Conservation (phyloP, 2,797 vertebrate genomes). For the Micromesistius poutassou region DNA sequence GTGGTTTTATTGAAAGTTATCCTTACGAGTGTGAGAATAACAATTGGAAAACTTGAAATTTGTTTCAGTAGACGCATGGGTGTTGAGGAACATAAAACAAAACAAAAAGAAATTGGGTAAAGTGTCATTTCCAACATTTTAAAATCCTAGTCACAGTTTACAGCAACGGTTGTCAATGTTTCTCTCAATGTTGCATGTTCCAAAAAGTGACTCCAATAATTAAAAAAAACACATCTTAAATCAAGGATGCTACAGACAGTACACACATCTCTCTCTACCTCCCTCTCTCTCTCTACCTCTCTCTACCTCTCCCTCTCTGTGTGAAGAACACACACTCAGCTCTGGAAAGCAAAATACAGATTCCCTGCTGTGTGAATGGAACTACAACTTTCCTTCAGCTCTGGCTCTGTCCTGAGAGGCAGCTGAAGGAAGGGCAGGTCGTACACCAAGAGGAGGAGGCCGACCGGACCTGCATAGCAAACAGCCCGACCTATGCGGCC, state of each 20-base stretch:
- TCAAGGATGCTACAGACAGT: no score
- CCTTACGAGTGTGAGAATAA: not conserved
- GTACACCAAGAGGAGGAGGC: not conserved
- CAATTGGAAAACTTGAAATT: not conserved
- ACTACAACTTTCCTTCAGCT: no score
- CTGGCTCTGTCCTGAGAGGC: not conserved
- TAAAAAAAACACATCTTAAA: no score
- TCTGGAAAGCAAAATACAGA: no score
- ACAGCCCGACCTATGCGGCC: not conserved
- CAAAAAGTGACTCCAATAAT: not conserved
- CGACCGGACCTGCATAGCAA: not conserved
- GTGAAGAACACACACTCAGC: no score
- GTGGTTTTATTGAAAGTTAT: slow-evolving; percentile 1
- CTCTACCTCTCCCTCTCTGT: no score
- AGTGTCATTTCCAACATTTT: not conserved
- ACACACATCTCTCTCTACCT: not conserved
- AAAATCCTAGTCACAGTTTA: not conserved
- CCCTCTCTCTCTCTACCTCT: no score
- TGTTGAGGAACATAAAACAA: not conserved
- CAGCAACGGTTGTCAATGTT: not conserved
- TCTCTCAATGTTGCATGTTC: not conserved
- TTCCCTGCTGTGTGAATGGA: no score
- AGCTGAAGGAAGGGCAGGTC: not conserved
- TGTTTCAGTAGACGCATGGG: not conserved
- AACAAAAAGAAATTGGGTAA: not conserved